Evolutionary conservation across 1,140 invertebrate species (phyloP).

Genomic region (Heliothis subflexa): DNA sequence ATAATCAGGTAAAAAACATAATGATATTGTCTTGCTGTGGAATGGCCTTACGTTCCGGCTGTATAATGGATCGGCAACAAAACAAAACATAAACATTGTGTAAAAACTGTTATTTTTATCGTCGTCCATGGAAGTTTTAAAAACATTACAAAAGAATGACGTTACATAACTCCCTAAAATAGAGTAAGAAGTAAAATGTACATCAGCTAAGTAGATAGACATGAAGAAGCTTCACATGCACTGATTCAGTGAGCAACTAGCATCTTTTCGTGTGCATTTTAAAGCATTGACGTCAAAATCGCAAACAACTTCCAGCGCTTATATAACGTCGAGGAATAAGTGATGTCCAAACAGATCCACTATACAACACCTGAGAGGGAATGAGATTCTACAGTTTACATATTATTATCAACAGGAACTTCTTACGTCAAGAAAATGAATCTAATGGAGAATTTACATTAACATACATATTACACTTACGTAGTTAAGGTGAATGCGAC

Average conservation of each 20-base stretch:
- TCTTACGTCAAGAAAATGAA: slow-evolving; percentile 34
- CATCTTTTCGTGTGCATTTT: slow-evolving; percentile 60
- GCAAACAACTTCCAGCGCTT: slow-evolving; percentile 50
- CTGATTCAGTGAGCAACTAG: slow-evolving; percentile 58
- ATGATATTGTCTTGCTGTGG: neutral
- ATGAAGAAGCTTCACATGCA: slow-evolving; percentile 53
- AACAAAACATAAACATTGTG: slow-evolving; percentile 59
- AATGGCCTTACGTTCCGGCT: slow-evolving; percentile 38
- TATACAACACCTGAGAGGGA: slow-evolving; percentile 22
- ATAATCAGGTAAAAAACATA: slow-evolving; percentile 19
- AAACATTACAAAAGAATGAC: slow-evolving; percentile 21
- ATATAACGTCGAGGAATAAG: slow-evolving; percentile 55
- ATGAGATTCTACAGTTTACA: slow-evolving; percentile 29
- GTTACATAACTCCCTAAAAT: slow-evolving; percentile 30
- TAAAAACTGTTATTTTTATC: slow-evolving; percentile 62
- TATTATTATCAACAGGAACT: slow-evolving; percentile 27
- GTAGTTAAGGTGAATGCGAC: too few species aligned
- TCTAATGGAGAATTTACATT: slow-evolving; percentile 16
- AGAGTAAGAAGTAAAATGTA: neutral
- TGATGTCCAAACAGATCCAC: slow-evolving; percentile 39
- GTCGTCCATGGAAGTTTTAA: slow-evolving; percentile 52
- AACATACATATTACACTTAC: neutral
- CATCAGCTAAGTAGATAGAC: slow-evolving; percentile 20
- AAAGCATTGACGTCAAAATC: slow-evolving; percentile 66
- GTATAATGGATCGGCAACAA: slow-evolving; percentile 55